Conservation (phyloP, 1,140 invertebrate species). For the Drosophila tsacasi region DNA sequence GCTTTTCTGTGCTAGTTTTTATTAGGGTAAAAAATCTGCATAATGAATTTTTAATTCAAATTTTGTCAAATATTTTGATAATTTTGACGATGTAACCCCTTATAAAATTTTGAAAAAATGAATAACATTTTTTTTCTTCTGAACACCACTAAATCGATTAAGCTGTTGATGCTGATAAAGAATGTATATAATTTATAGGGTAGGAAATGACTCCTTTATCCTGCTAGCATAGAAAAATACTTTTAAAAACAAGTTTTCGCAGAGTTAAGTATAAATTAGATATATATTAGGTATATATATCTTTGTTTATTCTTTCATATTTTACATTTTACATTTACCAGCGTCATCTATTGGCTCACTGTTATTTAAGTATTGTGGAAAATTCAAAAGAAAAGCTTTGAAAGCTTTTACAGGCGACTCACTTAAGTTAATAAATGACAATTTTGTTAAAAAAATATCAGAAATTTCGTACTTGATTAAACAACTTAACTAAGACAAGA, state of each 20-base stretch:
- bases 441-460: neutral
- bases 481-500: neutral
- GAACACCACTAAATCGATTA: neutral
- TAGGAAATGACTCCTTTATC: neutral
- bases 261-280: too few species aligned
- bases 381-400: neutral
- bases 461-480: neutral
- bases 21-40: neutral
- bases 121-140: neutral
- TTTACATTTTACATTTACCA: neutral
- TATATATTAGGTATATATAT: too few species aligned
- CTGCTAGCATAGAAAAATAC: too few species aligned
- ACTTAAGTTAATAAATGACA: neutral
- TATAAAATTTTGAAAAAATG: neutral
- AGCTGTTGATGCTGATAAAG: neutral
- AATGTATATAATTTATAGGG: neutral
- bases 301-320: neutral
- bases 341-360: constrained; percentile 1
- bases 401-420: neutral
- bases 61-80: neutral
- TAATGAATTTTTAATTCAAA: too few species aligned
- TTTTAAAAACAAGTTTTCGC: too few species aligned
- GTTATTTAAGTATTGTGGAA: neutral
- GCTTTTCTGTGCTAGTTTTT: neutral
- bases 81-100: neutral